These are phyloP conservation scores for Montipora foliosa DNA, from an alignment of 64 coral and sea anemone species.

Conservation along the genomic window DNA sequence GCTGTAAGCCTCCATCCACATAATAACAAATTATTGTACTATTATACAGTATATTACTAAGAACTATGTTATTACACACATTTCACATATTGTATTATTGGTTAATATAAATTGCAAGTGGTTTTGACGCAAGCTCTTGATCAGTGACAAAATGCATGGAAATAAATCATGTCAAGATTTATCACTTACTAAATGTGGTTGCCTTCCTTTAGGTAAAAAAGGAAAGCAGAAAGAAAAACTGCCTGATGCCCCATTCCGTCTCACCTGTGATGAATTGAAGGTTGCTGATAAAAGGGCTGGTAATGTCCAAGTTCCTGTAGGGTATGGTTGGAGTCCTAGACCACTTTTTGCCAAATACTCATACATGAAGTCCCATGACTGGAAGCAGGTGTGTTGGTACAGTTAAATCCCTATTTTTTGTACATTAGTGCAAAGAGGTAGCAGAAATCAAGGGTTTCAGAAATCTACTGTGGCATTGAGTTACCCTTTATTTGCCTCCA, in stretches of 20 bases:
- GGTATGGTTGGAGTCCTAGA: conserved; percentile 48
- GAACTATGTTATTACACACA: conserved; percentile 17
- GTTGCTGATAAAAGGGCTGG: conserved; percentile 47
- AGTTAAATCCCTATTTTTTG: background rate
- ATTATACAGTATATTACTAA: conserved; percentile 14
- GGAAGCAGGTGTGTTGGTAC: conserved; percentile 30
- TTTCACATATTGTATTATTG: background rate
- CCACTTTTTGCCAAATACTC: conserved; percentile 31
- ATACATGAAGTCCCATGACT: conserved; percentile 63
- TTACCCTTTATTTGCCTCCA: background rate
- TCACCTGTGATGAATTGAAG: conserved; percentile 5
- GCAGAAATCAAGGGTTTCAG: background rate
- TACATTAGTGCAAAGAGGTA: background rate
- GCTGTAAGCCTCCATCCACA: conserved; percentile 2
- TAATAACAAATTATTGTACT: background rate
- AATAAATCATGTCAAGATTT: background rate
- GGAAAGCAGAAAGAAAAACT: conserved; percentile 28
- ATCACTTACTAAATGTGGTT: background rate
- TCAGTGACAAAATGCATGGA: background rate
- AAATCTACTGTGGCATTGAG: background rate
- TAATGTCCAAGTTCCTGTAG: conserved; percentile 29
- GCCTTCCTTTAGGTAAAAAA: conserved; percentile 10
- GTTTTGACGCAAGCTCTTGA: background rate
- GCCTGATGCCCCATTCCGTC: conserved; percentile 32
- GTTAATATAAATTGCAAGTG: background rate